Percentiles rank a stretch among this genome's conserved stretches.
Evolutionary conservation across 1,140 invertebrate genomes (phyloP).

Genomic region (Lepidotrigona ventralis): DNA sequence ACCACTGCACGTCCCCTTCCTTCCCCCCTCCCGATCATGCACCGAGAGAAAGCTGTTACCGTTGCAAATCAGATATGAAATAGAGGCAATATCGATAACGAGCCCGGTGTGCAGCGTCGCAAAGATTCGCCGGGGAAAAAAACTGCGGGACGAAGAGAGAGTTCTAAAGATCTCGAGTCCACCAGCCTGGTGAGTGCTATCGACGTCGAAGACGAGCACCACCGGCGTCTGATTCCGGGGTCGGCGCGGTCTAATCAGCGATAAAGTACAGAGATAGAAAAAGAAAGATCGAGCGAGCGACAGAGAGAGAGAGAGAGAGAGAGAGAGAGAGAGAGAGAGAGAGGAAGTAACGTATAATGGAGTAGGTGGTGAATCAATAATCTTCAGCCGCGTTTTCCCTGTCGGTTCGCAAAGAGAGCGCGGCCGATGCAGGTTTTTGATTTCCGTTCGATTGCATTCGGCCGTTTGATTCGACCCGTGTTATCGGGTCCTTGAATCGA

Average conservation of each 20-base stretch:
- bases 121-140: too few species aligned
- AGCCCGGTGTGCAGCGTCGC: not conserved
- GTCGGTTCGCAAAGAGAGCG: constrained; percentile 18
- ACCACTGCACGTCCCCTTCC: not conserved
- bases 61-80: constrained; percentile 10
- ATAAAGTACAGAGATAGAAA: constrained; percentile 12
- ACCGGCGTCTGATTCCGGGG: constrained; percentile 21
- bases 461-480: constrained; percentile 36
- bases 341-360: constrained; percentile 15
- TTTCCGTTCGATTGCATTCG: constrained; percentile 42
- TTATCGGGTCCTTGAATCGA: constrained; percentile 46
- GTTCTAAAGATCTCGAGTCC: constrained; percentile 1
- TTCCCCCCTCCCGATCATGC: not conserved
- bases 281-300: not conserved
- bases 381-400: constrained; percentile 30
- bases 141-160: too few species aligned
- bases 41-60: not conserved
- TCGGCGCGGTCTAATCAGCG: constrained; percentile 25
- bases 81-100: constrained; percentile 8
- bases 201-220: constrained; percentile 22
- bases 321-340: not conserved
- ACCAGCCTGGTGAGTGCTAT: not conserved
- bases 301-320: too few species aligned
- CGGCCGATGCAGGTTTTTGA: constrained; percentile 36
- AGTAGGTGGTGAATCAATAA: constrained; percentile 37